A percentile compares a stretch with the other conserved stretches of the same genome.
These are phyloP conservation scores for Glareola pratincola DNA, from an alignment of 2,113 vertebrate species.

Conservation along the genomic window DNA sequence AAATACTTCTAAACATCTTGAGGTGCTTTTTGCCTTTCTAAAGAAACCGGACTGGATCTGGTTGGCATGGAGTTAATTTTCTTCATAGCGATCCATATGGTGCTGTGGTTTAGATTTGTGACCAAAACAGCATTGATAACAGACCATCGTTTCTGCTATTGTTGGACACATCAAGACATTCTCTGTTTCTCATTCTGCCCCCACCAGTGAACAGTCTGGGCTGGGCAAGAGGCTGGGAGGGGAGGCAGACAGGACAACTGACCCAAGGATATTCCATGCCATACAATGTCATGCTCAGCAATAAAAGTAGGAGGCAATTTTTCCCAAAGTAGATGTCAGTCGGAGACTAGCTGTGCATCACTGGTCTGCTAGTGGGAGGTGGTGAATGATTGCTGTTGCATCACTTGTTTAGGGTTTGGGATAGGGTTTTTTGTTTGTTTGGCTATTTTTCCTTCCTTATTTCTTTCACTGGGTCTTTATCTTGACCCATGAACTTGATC, in stretches of 20 bases:
- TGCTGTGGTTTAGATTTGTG: not conserved
- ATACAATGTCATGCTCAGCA: not conserved
- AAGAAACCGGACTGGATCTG: not conserved
- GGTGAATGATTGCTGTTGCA: not conserved
- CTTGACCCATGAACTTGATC: not conserved
- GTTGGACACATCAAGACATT: not conserved
- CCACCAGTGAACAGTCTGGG: not conserved
- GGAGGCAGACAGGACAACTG: not conserved
- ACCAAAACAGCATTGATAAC: not conserved
- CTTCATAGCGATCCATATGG: not conserved
- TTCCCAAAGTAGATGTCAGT: not conserved
- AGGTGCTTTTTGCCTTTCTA: not conserved
- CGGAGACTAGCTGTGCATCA: accelerated
- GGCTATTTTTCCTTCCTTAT: not conserved
- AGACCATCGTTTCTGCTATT: not conserved
- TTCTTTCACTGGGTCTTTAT: not conserved
- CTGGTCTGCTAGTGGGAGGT: not conserved
- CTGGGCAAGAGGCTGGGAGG: not conserved
- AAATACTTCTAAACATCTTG: not conserved
- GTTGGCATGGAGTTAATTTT: not conserved
- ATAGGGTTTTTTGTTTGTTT: no score
- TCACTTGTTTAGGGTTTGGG: not conserved
- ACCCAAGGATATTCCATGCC: not conserved
- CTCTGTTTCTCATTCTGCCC: not conserved
- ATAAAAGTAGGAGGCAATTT: not conserved